A percentile compares a stretch with the other conserved stretches of the same genome.
Evolutionary conservation across 2,113 vertebrate genomes (phyloP).

Genomic region (Beaufortia kweichowensis): DNA sequence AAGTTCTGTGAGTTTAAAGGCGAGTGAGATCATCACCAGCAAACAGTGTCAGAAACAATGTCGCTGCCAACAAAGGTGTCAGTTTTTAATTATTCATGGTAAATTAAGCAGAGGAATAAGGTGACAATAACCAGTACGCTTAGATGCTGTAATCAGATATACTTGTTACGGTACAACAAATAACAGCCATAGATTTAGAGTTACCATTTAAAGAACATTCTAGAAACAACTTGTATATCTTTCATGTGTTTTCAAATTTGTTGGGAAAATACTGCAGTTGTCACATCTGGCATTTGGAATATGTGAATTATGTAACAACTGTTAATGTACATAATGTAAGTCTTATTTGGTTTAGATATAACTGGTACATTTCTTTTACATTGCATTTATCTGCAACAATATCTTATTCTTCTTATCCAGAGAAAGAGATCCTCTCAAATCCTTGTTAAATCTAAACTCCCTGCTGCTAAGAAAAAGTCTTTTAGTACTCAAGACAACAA

Average conservation of each 20-base stretch:
- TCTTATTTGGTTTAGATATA: too few species aligned
- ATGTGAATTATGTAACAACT: too few species aligned
- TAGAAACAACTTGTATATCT: neutral
- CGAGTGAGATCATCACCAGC: neutral
- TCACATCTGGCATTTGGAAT: neutral
- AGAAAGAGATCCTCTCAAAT: neutral
- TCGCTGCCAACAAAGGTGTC: slow-evolving; percentile 55
- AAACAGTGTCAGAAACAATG: slow-evolving; percentile 38
- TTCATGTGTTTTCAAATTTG: neutral
- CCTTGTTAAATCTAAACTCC: neutral
- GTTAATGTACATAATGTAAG: too few species aligned
- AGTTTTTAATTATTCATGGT: slow-evolving; percentile 58
- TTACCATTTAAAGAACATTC: neutral
- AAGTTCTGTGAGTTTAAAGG: neutral
- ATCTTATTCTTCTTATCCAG: too few species aligned
- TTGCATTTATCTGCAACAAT: too few species aligned
- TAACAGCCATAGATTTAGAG: neutral
- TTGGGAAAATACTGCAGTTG: neutral
- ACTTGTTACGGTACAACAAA: slow-evolving; percentile 5
- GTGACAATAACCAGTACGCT: slow-evolving; percentile 45
- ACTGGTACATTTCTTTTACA: too few species aligned
- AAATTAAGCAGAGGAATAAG: slow-evolving; percentile 48
- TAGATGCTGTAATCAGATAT: slow-evolving; percentile 39
- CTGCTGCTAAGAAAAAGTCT: neutral
- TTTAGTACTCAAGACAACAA: slow-evolving; percentile 28